phyloP scores from a whole-genome alignment of 1,140 invertebrate species.

The Bombus difficillimus region DNA sequence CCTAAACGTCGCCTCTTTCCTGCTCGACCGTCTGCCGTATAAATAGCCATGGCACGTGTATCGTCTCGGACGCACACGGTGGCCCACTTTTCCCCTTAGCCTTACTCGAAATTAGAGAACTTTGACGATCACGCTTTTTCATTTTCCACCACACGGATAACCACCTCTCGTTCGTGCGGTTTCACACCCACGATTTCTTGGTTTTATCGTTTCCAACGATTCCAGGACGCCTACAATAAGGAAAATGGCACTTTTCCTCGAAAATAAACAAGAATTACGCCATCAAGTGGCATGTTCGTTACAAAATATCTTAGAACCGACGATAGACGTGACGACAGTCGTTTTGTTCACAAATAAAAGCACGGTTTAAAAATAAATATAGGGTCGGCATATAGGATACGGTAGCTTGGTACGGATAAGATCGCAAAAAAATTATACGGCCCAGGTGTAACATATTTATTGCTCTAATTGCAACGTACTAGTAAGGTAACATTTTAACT shows the following conservation, averaged over 20 bases:
- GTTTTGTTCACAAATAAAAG: not conserved
- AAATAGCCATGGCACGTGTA: slow-evolving; percentile 60
- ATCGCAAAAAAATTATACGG: not conserved
- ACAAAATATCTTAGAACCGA: no score
- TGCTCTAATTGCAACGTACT: not conserved
- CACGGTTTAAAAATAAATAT: not conserved
- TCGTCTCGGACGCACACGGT: slow-evolving; percentile 57
- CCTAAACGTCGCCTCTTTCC: slow-evolving; percentile 27
- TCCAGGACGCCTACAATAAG: no score
- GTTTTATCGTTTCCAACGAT: no score
- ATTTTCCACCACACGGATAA: not conserved
- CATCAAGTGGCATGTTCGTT: no score
- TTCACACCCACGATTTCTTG: no score
- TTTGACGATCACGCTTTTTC: slow-evolving; percentile 20
- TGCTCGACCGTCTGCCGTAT: slow-evolving; percentile 49
- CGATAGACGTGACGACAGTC: no score
- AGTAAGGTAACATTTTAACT: not conserved
- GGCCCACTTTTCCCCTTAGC: slow-evolving; percentile 63
- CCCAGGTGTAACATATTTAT: not conserved
- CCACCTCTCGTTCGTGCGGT: not conserved
- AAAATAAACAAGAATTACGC: not conserved
- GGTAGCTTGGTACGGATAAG: not conserved
- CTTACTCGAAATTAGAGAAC: slow-evolving; percentile 58
- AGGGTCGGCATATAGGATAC: not conserved
- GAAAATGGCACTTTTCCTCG: no score